These are phyloP conservation scores for Clunio marinus DNA, from an alignment of 2,888 invertebrate species.

Conservation along the genomic window DNA sequence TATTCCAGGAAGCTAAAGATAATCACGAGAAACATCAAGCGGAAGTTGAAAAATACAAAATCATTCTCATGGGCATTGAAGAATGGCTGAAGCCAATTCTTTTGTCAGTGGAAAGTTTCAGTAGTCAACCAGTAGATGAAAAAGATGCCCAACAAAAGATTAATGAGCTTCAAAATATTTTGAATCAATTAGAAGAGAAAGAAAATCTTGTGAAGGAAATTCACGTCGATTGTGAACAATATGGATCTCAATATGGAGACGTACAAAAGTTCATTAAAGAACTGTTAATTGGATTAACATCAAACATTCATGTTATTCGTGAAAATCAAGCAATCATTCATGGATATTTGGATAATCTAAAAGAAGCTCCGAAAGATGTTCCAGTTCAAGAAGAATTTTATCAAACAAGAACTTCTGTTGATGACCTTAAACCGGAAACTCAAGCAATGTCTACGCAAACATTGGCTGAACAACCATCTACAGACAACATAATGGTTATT, in stretches of 20 bases:
- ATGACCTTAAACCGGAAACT: constrained; percentile 43
- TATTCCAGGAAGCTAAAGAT: constrained; percentile 54
- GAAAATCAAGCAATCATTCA: constrained; percentile 29
- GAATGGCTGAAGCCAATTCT: constrained; percentile 54
- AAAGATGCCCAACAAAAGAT: constrained; percentile 51
- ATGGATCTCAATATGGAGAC: constrained; percentile 52
- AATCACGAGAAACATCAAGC: constrained; percentile 54
- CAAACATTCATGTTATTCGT: constrained; percentile 27
- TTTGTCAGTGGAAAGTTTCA: constrained; percentile 45
- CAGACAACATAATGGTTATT: constrained; percentile 63
- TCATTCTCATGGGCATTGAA: constrained; percentile 55
- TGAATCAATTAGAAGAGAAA: constrained; percentile 53
- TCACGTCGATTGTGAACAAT: constrained; percentile 51
- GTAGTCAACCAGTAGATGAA: constrained; percentile 51
- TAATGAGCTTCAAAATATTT: constrained; percentile 54
- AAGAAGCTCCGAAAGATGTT: constrained; percentile 42
- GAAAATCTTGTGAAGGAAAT: constrained; percentile 54
- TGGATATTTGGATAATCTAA: constrained; percentile 44
- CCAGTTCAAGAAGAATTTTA: constrained; percentile 42
- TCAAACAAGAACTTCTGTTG: constrained; percentile 49
- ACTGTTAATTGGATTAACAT: constrained; percentile 46
- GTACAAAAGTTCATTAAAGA: constrained; percentile 51
- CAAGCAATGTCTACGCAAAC: constrained; percentile 49
- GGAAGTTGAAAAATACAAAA: constrained; percentile 56
- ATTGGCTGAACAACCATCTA: constrained; percentile 52